Evolutionary conservation across 1,140 invertebrate species (phyloP), one percentile per base, ranked within the genome.

Genomic region (Listronotus bonariensis): DNA sequence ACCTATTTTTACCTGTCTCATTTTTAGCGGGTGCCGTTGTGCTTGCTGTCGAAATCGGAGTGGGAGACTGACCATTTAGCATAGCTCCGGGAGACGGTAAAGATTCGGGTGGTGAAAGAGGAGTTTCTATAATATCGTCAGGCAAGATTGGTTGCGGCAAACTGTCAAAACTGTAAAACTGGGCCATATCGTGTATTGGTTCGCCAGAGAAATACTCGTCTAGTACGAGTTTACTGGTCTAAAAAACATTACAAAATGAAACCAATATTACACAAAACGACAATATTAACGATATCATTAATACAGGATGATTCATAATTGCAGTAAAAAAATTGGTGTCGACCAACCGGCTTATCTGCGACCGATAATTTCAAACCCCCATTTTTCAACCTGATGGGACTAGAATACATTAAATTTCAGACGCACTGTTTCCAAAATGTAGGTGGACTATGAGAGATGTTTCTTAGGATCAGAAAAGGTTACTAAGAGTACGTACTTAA

Each of bases 151-250:
- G 72, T 64, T 60, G 78, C 52, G 69, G 76, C 55, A 73, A 68
- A 51, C 82, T 82, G 31, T 83, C 80, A 26, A 83, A 83, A 66
- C 78, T 82, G 59, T 82, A 85, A 56, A 82, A 84, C 55, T 84
- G 82, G 48, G 80, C 72, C 54, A 77, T 77, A 67, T 80, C 78
- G 58, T 82, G 81, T 42, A 86, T 80, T 32, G 80, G 76, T 69
- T 86, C 84, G 17, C 84, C 83, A 53, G 83, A 81, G 76, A 94
- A 94, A 79, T 92, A 90, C 78, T 93, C 91, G 73, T 93, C 92
- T 68, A 95, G 79, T 53, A 93, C 88, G 67, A 93, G 81, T 82
- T 93, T 93, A 48, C 91, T 92, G 68, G 88, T 90, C 91, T 93
- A 72, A 15, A 75, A 79, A 48, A 62, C 51, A 52, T 34, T 53